phyloP scores from a whole-genome alignment of 92 coral and sea anemone genomes.

The Palythoa caribaeorum region DNA sequence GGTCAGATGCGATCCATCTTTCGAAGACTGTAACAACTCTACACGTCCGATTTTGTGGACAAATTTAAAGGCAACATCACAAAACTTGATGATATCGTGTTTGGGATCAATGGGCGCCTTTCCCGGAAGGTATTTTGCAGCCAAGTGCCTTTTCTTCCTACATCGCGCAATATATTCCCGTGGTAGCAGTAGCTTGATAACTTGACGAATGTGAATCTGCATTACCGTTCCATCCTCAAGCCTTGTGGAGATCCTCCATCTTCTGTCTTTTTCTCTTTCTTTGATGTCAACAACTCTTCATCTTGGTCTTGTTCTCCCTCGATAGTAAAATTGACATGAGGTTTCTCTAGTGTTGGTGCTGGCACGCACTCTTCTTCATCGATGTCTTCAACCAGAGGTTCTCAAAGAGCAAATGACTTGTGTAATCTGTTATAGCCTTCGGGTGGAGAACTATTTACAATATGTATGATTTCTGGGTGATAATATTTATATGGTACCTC shows the following conservation, averaged over 20 bases:
- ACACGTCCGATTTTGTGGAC: too few relatives aligned
- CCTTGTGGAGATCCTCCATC: too few relatives aligned
- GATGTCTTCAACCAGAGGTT: conserved; percentile 43
- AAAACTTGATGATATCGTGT: conserved; percentile 43
- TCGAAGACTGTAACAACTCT: too few relatives aligned
- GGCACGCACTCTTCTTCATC: conserved; percentile 37
- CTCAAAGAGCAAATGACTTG: neutral
- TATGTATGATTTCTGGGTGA: conserved; percentile 44
- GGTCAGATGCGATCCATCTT: neutral
- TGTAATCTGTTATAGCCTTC: conserved; percentile 45
- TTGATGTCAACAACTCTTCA: conserved; percentile 5
- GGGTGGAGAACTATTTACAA: conserved; percentile 39
- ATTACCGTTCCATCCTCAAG: neutral
- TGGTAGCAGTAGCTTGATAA: conserved; percentile 45
- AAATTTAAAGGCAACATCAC: too few relatives aligned
- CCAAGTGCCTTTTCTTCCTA: conserved; percentile 60
- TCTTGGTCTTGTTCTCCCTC: conserved; percentile 15
- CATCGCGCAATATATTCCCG: conserved; percentile 57
- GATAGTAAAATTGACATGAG: neutral
- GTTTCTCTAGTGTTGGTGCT: neutral
- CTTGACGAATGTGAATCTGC: conserved; percentile 48
- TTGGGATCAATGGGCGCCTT: conserved; percentile 62
- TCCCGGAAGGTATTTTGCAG: conserved; percentile 62
- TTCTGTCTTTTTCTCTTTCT: too few relatives aligned
- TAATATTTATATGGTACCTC: conserved; percentile 50